Conservation (phyloP, 23 tunicate genomes). For the Styela clava region DNA sequence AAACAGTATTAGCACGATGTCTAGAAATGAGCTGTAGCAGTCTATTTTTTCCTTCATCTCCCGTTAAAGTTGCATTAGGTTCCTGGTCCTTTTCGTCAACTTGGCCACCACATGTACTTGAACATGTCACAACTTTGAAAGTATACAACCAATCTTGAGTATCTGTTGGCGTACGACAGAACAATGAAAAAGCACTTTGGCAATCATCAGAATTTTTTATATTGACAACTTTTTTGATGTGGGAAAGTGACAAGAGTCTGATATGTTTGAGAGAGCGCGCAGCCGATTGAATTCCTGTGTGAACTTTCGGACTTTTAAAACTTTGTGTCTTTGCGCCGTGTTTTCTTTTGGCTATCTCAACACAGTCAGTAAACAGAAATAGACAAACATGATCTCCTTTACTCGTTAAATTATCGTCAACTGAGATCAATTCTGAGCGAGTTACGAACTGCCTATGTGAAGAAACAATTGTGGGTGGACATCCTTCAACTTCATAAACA, state of each 20-base stretch:
- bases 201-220: constrained; percentile 83
- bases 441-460: constrained; percentile 90
- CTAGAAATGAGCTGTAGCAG: constrained; percentile 44
- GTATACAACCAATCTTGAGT: constrained; percentile 80
- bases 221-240: constrained; percentile 82
- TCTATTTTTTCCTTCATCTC: constrained; percentile 35
- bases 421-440: constrained; percentile 66
- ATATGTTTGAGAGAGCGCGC: constrained; percentile 63
- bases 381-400: constrained; percentile 74
- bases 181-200: constrained; percentile 71
- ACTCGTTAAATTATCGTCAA: constrained; percentile 66
- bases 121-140: constrained; percentile 65
- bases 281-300: constrained; percentile 31
- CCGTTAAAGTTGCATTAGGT: background rate
- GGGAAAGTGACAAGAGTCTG: constrained; percentile 75
- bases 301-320: constrained; percentile 81
- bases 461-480: constrained; percentile 92
- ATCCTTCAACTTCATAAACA: constrained; percentile 81
- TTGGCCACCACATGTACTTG: constrained; percentile 6
- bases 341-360: constrained; percentile 84
- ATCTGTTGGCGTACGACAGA: constrained; percentile 87
- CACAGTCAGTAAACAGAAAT: constrained; percentile 75
- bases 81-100: background rate
- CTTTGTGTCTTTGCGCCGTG: constrained; percentile 37
- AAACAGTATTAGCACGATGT: constrained; percentile 70